Percentiles rank a stretch among this genome's conserved stretches.
Evolutionary conservation across 2,888 invertebrate genomes (phyloP).

Genomic region (Tetramorium bicarinatum): DNA sequence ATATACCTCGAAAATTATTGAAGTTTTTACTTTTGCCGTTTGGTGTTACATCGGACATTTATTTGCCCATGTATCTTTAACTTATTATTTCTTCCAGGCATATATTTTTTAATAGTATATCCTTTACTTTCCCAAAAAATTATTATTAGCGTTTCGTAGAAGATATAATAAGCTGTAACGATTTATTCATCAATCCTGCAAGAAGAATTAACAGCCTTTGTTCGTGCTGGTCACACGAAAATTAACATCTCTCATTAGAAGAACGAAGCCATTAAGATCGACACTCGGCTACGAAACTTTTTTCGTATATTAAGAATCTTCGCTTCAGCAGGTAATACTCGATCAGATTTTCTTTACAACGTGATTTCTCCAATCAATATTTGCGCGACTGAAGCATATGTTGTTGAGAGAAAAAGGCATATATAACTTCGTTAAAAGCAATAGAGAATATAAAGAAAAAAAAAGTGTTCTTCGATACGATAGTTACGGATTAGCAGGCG

Average conservation of each 20-base stretch:
- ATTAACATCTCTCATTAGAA: constrained; percentile 68
- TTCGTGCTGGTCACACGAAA: constrained; percentile 54
- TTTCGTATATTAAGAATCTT: constrained; percentile 80
- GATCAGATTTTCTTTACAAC: constrained; percentile 79
- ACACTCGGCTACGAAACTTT: constrained; percentile 71
- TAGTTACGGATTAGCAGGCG: neutral
- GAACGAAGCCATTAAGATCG: constrained; percentile 73
- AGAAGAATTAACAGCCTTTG: constrained; percentile 58
- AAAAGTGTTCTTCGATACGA: constrained; percentile 17
- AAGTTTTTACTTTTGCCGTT: constrained; percentile 78
- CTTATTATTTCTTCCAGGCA: constrained; percentile 78
- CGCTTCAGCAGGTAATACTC: constrained; percentile 72
- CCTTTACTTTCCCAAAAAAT: constrained; percentile 57
- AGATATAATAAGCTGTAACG: constrained; percentile 72
- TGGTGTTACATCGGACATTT: constrained; percentile 49
- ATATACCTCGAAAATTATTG: constrained; percentile 61
- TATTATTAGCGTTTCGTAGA: constrained; percentile 72
- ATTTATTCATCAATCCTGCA: constrained; percentile 62
- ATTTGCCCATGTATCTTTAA: constrained; percentile 65
- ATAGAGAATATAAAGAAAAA: neutral
- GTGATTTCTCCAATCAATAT: constrained; percentile 42
- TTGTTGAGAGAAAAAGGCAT: too few species aligned
- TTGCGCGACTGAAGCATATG: constrained; percentile 35
- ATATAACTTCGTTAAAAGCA: neutral
- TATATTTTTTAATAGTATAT: constrained; percentile 66